Evolutionary conservation across 2,113 vertebrate genomes (phyloP).

Genomic region (Recurvirostra avosetta): DNA sequence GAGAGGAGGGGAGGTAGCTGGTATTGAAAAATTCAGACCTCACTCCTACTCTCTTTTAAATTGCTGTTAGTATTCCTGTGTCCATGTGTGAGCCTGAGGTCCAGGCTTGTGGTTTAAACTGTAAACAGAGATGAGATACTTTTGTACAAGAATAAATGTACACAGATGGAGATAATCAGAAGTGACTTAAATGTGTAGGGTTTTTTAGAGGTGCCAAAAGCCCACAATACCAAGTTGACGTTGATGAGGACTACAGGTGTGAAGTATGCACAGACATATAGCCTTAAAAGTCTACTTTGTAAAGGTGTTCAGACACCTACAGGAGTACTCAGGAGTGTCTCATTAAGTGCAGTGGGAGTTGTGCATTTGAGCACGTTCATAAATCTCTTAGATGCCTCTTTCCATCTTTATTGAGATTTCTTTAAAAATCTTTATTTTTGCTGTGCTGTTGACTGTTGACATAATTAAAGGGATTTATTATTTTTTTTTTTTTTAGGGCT

Average conservation of each 20-base stretch:
- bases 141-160: slow-evolving; percentile 6
- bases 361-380: background rate
- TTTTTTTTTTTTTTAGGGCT: background rate
- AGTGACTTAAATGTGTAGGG: slow-evolving; percentile 24
- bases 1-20: fast-evolving
- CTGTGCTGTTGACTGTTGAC: background rate
- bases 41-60: background rate
- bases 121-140: slow-evolving; percentile 23
- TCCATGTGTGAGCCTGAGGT: background rate
- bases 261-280: background rate
- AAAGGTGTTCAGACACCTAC: background rate
- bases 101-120: background rate
- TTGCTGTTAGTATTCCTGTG: slow-evolving; percentile 13
- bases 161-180: slow-evolving; percentile 54
- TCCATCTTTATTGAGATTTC: background rate
- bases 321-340: background rate
- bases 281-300: background rate
- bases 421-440: background rate
- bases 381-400: background rate
- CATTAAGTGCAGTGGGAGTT: background rate
- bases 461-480: background rate
- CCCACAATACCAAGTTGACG: background rate
- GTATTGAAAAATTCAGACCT: background rate
- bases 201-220: slow-evolving; percentile 27
- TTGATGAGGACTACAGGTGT: slow-evolving; percentile 17